A percentile compares a stretch with the other conserved stretches of the same genome.
Evolutionary conservation across 1,140 invertebrate genomes (phyloP).

Genomic region (Maconellicoccus hirsutus): DNA sequence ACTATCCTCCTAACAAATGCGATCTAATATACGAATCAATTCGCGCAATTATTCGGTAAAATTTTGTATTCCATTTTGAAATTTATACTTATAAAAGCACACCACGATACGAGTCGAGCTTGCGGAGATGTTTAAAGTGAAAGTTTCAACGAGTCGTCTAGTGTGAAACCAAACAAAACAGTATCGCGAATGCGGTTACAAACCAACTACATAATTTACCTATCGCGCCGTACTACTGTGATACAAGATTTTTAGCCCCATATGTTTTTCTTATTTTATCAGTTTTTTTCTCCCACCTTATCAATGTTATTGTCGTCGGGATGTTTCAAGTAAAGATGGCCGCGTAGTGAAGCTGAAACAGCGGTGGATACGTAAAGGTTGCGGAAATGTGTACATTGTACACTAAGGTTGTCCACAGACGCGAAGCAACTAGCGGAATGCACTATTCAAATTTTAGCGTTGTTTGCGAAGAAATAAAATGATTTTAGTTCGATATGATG

Average conservation of each 20-base stretch:
- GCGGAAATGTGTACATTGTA: too few species aligned
- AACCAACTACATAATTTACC: neutral
- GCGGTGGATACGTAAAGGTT: too few species aligned
- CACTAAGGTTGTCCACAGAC: too few species aligned
- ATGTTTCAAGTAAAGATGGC: too few species aligned
- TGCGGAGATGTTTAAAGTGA: neutral
- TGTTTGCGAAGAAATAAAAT: too few species aligned
- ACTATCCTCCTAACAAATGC: neutral
- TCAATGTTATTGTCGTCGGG: neutral
- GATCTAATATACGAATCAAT: neutral
- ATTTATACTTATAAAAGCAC: neutral
- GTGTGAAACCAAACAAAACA: slow-evolving; percentile 8
- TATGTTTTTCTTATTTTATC: neutral
- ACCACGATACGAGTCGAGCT: too few species aligned
- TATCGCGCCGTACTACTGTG: neutral
- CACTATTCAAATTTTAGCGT: too few species aligned
- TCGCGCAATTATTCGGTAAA: neutral
- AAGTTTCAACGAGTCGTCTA: neutral
- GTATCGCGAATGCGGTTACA: neutral
- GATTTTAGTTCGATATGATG: too few species aligned
- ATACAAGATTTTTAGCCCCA: neutral
- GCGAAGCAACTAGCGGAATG: too few species aligned
- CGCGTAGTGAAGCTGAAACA: too few species aligned
- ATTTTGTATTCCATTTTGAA: neutral
- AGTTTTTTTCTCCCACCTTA: slow-evolving; percentile 3